These are phyloP conservation scores for Luehdorfia chinensis DNA, from an alignment of 1,140 invertebrate genomes.

Conservation along the genomic window DNA sequence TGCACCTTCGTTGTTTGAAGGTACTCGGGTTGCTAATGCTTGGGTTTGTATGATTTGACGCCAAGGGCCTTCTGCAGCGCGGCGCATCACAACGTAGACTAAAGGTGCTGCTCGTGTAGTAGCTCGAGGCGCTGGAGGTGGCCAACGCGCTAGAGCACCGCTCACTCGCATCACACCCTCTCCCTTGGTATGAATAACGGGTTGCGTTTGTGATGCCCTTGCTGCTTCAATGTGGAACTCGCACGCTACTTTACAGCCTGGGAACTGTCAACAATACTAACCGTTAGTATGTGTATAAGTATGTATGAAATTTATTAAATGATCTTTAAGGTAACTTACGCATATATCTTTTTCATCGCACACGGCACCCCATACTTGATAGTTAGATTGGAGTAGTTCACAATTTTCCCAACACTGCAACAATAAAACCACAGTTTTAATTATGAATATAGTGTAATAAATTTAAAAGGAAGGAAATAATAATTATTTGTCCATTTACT, in stretches of 20 bases:
- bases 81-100: constrained; percentile 84
- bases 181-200: constrained; percentile 82
- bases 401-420: constrained; percentile 90
- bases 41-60: constrained; percentile 82
- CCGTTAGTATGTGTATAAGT: constrained; percentile 3
- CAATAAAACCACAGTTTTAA: constrained; percentile 51
- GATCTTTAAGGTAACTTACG: constrained; percentile 76
- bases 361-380: constrained; percentile 83
- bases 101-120: constrained; percentile 75
- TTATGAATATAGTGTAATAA: constrained; percentile 6
- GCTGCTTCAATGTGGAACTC: constrained; percentile 81
- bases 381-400: constrained; percentile 85
- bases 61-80: constrained; percentile 80
- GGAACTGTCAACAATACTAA: constrained; percentile 78
- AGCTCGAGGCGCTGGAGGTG: constrained; percentile 74
- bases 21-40: constrained; percentile 78
- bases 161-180: constrained; percentile 80
- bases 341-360: constrained; percentile 83
- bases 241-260: constrained; percentile 83
- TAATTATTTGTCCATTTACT: constrained; percentile 25
- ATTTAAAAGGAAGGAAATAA: constrained; percentile 7
- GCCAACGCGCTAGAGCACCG: constrained; percentile 79
- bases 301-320: neutral
- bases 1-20: constrained; percentile 77
- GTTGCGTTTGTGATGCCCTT: constrained; percentile 78